Base-by-base conservation (phyloP, 2,888 invertebrate genomes). In the Ophion obscuratus region DNA sequence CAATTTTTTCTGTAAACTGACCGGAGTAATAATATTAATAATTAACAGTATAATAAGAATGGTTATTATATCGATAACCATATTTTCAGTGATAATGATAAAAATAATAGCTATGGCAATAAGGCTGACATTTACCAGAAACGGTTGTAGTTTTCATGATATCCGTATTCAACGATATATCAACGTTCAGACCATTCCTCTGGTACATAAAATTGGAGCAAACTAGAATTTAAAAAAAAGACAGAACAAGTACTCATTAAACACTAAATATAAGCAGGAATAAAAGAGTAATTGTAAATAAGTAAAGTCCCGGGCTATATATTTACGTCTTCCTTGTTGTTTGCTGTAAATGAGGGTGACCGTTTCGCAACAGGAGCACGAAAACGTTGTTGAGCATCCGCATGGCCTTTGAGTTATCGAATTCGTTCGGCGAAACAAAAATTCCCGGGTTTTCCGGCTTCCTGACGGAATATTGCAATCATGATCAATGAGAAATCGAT, bases 131-230 rank as follows among this genome's bases (percentile, higher is more conserved):
- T 86, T 85, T 87, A 93, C 92, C 88, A 59, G 90, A 88, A 14
- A 92, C 75, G 9, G 88, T 90, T 61, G 84, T 90, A 3, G 89
- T 57, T 85, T 84, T 90, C 3, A 93, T 75, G 2, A 81, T 84
- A 9, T 85, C 78, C 0, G 88, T 88, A 59, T 91, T 89, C 86
- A 93, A 81, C 2, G 90, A 83, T 14, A 92, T 87, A 47, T 92
- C 90, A 4, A 92, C 85, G 44, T 89, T 91, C n/a, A 93, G 80
- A 14, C 90, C 91, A 68, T 90, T 91, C 4, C 77, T 79, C 76
- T 90, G 90, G 73, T 92, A 92, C n/a, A 77, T 87, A 53, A 93
- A 91, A 74, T 92, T 92, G 3, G 92, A 90, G 68, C 93, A 93
- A 40, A 93, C 93, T 93, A 80, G 7, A 87, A 81, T 14, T n/a